Percentiles rank a stretch among this genome's conserved stretches.
Evolutionary conservation across 2,797 vertebrate species (phyloP).

Genomic region (Pangasius djambal): DNA sequence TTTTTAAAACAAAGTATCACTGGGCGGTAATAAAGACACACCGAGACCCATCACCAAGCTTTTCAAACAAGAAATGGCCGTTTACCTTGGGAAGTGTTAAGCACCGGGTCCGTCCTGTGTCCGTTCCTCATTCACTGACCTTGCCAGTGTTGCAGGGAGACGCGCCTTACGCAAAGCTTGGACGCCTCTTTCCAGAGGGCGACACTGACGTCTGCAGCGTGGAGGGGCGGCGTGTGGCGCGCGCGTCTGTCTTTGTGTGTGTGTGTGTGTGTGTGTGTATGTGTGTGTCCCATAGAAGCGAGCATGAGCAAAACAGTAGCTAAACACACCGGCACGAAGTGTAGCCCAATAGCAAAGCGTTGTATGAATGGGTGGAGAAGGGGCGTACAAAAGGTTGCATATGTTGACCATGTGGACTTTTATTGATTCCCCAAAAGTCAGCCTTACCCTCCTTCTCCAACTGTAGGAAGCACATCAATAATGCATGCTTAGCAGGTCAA

Average conservation of each 20-base stretch:
- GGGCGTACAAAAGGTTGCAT: neutral
- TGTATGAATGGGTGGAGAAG: neutral
- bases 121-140: slow-evolving; percentile 52
- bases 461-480: neutral
- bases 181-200: slow-evolving; percentile 33
- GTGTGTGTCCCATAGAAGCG: neutral
- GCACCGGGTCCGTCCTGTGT: neutral
- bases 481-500: neutral
- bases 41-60: neutral
- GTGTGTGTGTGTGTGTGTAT: neutral
- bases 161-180: slow-evolving; percentile 43
- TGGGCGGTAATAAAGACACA: neutral
- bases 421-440: neutral
- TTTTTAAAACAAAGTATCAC: neutral
- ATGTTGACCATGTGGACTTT: neutral
- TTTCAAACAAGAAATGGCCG: neutral
- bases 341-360: neutral
- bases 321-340: neutral
- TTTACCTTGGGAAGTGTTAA: slow-evolving; percentile 50
- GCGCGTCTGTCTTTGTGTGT: neutral
- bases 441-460: neutral
- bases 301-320: neutral
- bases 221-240: neutral
- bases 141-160: slow-evolving; percentile 52
- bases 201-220: slow-evolving; percentile 38